A percentile compares a stretch with the other conserved stretches of the same genome.
These are phyloP conservation scores for Parauchenoglanis punctatus DNA, from an alignment of 2,797 vertebrate genomes.

Conservation along the genomic window DNA sequence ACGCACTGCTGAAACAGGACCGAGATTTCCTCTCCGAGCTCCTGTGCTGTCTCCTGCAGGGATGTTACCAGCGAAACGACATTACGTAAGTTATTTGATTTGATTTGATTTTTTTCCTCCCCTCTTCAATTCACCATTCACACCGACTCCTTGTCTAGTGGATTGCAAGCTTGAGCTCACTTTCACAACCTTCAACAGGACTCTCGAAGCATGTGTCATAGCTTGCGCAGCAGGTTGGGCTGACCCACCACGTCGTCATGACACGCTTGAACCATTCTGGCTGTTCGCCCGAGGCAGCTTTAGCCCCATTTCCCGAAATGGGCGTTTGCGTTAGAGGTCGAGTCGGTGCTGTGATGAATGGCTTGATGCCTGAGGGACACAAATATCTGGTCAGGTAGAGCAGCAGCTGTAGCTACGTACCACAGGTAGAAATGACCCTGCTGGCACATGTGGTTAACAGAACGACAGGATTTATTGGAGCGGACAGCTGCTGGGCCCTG, in stretches of 20 bases:
- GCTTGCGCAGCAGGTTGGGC: constrained; percentile 24
- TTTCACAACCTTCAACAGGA: constrained; percentile 4
- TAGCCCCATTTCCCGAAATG: constrained; percentile 27
- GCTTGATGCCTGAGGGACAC: constrained; percentile 38
- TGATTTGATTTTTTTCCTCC: neutral
- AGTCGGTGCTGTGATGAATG: constrained; percentile 52
- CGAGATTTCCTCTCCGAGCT: constrained; percentile 91
- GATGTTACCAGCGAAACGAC: constrained; percentile 96
- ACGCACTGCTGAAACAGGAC: constrained; percentile 90
- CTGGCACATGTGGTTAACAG: constrained; percentile 63
- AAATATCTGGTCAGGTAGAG: constrained; percentile 44
- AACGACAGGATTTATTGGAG: constrained; percentile 83
- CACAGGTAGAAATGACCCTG: constrained; percentile 61
- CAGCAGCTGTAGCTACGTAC: constrained; percentile 36
- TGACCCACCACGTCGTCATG: constrained; percentile 18
- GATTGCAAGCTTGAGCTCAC: neutral
- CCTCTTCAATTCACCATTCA: neutral
- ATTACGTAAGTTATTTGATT: constrained; percentile 87
- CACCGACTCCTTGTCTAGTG: neutral
- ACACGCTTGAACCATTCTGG: neutral
- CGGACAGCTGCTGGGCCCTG: constrained; percentile 80
- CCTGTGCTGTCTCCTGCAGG: constrained; percentile 91
- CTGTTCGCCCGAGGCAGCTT: constrained; percentile 29
- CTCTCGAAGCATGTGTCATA: constrained; percentile 30
- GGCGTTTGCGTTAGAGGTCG: constrained; percentile 27